These are phyloP conservation scores for Papilio protenor DNA, from an alignment of 2,888 invertebrate species.

Conservation along the genomic window DNA sequence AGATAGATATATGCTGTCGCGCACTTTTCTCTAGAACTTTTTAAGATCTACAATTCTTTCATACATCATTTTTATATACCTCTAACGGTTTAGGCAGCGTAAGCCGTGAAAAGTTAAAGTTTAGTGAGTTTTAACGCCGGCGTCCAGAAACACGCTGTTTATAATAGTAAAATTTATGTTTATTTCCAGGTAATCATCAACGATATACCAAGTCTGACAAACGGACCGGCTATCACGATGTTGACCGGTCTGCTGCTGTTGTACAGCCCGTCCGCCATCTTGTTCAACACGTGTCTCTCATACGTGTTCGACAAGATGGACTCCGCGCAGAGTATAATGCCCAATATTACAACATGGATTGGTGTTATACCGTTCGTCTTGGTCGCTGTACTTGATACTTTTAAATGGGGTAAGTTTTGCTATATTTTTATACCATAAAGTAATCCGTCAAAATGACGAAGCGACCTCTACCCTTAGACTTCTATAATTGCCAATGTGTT, in stretches of 20 bases:
- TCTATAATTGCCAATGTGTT: too few relatives aligned
- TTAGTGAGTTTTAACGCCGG: too few relatives aligned
- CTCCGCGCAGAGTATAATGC: constrained; percentile 91
- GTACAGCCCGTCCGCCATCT: constrained; percentile 90
- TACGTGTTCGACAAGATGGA: constrained; percentile 93
- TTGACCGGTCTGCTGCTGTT: constrained; percentile 87
- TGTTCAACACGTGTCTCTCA: constrained; percentile 90
- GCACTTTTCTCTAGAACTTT: too few relatives aligned
- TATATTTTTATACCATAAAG: neutral
- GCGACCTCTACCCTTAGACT: too few relatives aligned
- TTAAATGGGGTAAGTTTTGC: constrained; percentile 86
- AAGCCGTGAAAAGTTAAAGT: too few relatives aligned
- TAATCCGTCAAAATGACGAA: neutral
- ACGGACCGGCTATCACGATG: constrained; percentile 88
- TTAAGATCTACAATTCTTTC: too few relatives aligned
- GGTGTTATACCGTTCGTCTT: constrained; percentile 90
- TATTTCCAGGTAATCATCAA: constrained; percentile 85
- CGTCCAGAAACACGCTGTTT: too few relatives aligned
- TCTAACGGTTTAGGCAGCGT: too few relatives aligned
- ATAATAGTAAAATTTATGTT: neutral
- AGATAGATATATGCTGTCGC: too few relatives aligned
- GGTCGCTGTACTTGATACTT: constrained; percentile 89
- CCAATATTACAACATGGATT: constrained; percentile 89
- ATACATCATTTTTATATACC: too few relatives aligned
- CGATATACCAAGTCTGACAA: constrained; percentile 88